These are phyloP conservation scores for Scaptomyza polygonia DNA, from an alignment of 2,888 invertebrate species.

Conservation along the genomic window DNA sequence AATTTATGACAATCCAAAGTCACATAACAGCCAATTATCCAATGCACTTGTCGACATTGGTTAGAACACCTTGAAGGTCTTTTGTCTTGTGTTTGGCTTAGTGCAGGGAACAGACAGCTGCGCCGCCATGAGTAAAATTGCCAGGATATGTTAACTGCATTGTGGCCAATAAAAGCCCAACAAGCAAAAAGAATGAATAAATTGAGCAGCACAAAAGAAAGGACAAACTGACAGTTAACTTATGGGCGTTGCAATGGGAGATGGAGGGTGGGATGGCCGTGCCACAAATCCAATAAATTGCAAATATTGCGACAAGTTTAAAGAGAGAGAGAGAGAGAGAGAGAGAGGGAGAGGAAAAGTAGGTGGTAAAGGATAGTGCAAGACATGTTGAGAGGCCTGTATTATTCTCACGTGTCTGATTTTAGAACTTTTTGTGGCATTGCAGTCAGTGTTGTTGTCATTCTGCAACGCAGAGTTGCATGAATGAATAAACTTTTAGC, in stretches of 20 bases:
- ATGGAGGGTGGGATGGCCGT: slow-evolving; percentile 37
- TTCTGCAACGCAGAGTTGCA: slow-evolving; percentile 11
- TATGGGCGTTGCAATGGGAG: slow-evolving; percentile 17
- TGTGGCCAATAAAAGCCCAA: slow-evolving; percentile 12
- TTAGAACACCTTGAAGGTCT: slow-evolving; percentile 40
- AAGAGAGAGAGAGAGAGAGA: neutral
- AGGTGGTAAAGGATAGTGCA: neutral
- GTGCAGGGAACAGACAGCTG: slow-evolving; percentile 7
- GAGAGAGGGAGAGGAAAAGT: neutral
- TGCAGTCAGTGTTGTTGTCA: slow-evolving; percentile 1
- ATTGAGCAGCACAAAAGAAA: neutral
- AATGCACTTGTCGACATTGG: slow-evolving; percentile 2
- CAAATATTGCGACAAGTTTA: slow-evolving; percentile 17
- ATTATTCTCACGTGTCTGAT: slow-evolving; percentile 47
- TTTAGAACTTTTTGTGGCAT: slow-evolving; percentile 31
- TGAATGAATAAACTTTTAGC: neutral
- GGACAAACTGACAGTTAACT: slow-evolving; percentile 32
- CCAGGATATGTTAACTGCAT: slow-evolving; percentile 37
- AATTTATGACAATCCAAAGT: neutral
- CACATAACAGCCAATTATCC: slow-evolving; percentile 1
- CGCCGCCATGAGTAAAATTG: neutral
- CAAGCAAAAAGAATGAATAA: slow-evolving; percentile 7
- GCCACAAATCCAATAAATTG: slow-evolving; percentile 55
- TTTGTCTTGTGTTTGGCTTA: slow-evolving; percentile 22
- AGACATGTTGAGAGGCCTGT: neutral